phyloP scores from a whole-genome alignment of 1,140 invertebrate species.

The Linepithema humile region DNA sequence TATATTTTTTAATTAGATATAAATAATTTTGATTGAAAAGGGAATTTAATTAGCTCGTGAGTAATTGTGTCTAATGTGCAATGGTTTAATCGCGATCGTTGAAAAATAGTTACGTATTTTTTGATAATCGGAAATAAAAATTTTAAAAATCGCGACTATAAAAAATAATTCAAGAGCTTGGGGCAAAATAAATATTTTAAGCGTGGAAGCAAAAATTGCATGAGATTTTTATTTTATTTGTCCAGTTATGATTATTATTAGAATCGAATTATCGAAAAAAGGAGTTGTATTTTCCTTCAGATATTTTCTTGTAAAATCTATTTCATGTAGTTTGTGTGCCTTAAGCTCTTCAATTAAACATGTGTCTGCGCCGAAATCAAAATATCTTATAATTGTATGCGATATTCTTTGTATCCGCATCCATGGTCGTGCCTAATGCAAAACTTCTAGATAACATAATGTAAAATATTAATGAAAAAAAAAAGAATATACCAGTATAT shows the following conservation, averaged over 20 bases:
- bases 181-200: background rate
- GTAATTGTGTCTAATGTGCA: background rate
- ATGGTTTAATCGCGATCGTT: background rate
- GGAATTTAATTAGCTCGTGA: background rate
- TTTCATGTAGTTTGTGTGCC: background rate
- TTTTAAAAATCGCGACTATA: background rate
- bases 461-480: background rate
- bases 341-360: background rate
- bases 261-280: no score
- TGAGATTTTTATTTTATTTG: background rate
- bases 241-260: background rate
- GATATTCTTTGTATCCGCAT: conserved; percentile 43
- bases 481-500: background rate
- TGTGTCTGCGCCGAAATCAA: background rate
- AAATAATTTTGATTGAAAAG: background rate
- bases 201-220: background rate
- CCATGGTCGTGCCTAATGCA: conserved; percentile 71
- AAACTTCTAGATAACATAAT: conserved; percentile 45
- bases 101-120: background rate
- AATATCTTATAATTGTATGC: background rate
- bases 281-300: background rate
- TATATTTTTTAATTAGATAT: background rate
- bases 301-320: background rate
- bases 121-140: background rate
- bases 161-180: background rate